These are phyloP conservation scores for Drosophila paulistorum DNA, from an alignment of 1,140 invertebrate species.

Conservation along the genomic window DNA sequence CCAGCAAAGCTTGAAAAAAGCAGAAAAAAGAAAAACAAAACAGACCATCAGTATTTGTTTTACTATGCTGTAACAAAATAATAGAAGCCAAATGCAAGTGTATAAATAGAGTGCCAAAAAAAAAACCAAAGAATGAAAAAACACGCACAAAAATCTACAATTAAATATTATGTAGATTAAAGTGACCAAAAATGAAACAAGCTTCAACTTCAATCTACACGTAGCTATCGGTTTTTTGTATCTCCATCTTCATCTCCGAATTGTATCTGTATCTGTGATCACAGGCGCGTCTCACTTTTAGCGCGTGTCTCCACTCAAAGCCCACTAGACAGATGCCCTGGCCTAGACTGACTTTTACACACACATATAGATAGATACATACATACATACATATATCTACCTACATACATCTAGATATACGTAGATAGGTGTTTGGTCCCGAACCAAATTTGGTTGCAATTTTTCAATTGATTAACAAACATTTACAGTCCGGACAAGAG, in stretches of 20 bases:
- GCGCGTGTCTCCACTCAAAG: constrained; percentile 6
- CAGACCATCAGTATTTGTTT: constrained; percentile 23
- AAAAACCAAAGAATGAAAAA: not conserved
- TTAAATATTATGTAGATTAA: not conserved
- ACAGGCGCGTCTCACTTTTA: constrained; percentile 4
- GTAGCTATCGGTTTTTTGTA: constrained; percentile 3
- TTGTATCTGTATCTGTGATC: constrained; percentile 8
- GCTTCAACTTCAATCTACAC: constrained; percentile 2
- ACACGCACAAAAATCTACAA: not conserved
- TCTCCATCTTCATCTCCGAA: constrained; percentile 5
- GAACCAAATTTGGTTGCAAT: constrained; percentile 65
- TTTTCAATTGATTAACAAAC: constrained; percentile 62
- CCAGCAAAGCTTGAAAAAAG: constrained; percentile 17
- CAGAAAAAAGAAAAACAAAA: constrained; percentile 23
- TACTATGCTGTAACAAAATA: not conserved
- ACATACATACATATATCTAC: constrained; percentile 7
- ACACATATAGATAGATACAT: not conserved
- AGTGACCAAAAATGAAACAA: not conserved
- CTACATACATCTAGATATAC: constrained; percentile 16
- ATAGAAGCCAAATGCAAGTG: not conserved
- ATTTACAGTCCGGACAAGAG: constrained; percentile 44
- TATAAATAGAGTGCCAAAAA: not conserved
- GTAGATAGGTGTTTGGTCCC: constrained; percentile 32
- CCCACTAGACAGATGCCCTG: not conserved
- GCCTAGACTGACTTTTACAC: not conserved